Evolutionary conservation across 37 sponge, comb jelly and placozoan species (phyloP).

Genomic region (Mnemiopsis leidyi): DNA sequence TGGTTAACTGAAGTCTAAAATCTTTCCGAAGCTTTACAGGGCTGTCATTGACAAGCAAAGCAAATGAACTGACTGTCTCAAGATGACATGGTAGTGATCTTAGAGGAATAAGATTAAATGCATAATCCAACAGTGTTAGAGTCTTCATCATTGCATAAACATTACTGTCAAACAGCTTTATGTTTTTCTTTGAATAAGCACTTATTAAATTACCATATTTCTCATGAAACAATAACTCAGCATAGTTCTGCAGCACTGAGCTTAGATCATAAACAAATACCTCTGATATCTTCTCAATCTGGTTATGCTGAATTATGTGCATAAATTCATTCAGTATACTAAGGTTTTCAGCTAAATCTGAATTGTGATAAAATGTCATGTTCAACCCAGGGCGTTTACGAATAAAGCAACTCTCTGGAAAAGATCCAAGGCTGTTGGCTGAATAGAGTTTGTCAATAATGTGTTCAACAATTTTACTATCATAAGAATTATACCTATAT

Average conservation of each 20-base stretch:
- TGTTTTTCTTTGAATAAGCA: not conserved
- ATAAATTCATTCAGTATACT: not conserved
- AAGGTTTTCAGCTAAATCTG: not conserved
- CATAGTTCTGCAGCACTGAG: constrained; percentile 1
- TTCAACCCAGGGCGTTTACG: not conserved
- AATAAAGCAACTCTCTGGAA: not conserved
- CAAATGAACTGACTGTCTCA: not conserved
- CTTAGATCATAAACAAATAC: not conserved
- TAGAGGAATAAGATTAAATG: not conserved
- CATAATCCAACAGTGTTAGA: not conserved
- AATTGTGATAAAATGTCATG: not conserved
- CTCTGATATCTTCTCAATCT: not conserved
- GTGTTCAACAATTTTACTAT: not conserved
- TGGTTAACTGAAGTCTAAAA: constrained; percentile 27
- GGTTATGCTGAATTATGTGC: not conserved
- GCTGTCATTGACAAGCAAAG: not conserved
- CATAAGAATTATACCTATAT: not conserved
- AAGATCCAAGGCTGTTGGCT: not conserved
- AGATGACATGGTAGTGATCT: constrained; percentile 12
- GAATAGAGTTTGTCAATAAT: not conserved
- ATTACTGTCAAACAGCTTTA: not conserved
- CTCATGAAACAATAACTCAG: not conserved
- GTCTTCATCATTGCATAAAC: not conserved
- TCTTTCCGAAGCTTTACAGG: not conserved
- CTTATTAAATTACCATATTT: not conserved